These are phyloP conservation scores for Cynaeus angustus DNA, from an alignment of 2,888 invertebrate genomes.

Conservation along the genomic window DNA sequence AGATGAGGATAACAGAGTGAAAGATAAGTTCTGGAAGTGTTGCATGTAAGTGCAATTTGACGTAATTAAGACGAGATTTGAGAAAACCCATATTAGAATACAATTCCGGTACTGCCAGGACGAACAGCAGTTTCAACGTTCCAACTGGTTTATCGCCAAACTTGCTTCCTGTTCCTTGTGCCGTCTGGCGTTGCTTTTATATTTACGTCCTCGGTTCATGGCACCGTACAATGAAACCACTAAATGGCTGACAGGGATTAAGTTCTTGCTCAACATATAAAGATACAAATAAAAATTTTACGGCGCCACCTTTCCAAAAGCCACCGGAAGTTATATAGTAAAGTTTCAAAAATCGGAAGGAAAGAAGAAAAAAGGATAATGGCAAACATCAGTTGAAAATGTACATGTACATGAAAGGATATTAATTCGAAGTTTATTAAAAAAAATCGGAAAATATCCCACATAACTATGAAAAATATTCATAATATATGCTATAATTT, in stretches of 20 bases:
- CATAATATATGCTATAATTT: too few species aligned
- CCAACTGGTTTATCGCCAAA: conserved; percentile 49
- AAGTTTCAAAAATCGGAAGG: too few species aligned
- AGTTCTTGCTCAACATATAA: conserved; percentile 34
- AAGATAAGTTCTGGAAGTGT: conserved; percentile 27
- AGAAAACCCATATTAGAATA: conserved; percentile 48
- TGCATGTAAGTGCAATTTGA: conserved; percentile 44
- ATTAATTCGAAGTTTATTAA: too few species aligned
- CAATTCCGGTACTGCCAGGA: conserved; percentile 40
- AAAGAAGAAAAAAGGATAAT: too few species aligned
- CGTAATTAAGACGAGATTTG: conserved; percentile 48
- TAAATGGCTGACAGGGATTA: conserved; percentile 43
- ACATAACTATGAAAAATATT: too few species aligned
- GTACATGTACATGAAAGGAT: too few species aligned
- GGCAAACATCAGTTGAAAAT: too few species aligned
- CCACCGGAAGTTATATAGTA: background rate
- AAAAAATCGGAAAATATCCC: too few species aligned
- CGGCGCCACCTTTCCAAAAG: conserved; percentile 15
- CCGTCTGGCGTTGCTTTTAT: conserved; percentile 50
- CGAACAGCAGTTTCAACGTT: conserved; percentile 50
- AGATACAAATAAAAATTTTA: conserved; percentile 38
- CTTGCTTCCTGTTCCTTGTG: conserved; percentile 47
- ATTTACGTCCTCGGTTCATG: conserved; percentile 48
- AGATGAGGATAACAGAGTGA: conserved; percentile 20
- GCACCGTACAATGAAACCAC: conserved; percentile 43